A percentile compares a stretch with the other conserved stretches of the same genome.
phyloP scores from a whole-genome alignment of 2,113 vertebrate species.

The Megaptera novaeangliae region DNA sequence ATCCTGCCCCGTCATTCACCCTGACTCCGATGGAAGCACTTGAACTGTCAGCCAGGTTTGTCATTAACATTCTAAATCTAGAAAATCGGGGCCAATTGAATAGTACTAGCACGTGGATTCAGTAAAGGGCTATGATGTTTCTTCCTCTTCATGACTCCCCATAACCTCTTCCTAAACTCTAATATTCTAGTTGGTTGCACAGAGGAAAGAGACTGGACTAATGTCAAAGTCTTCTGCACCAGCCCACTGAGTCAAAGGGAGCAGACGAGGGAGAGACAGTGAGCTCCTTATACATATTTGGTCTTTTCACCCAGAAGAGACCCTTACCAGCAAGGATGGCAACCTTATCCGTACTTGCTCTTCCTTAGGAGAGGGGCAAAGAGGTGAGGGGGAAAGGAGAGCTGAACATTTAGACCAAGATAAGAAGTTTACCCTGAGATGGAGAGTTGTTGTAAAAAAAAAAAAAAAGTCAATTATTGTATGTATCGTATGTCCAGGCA shows the following conservation, averaged over 20 bases:
- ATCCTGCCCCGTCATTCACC: background rate
- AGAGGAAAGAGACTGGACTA: background rate
- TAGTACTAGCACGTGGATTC: background rate
- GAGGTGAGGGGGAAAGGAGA: background rate
- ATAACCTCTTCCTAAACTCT: background rate
- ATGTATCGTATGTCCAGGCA: background rate
- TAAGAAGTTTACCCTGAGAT: background rate
- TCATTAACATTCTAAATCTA: background rate
- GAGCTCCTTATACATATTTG: accelerated
- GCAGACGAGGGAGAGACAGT: background rate
- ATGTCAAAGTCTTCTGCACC: background rate
- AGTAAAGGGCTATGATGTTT: background rate
- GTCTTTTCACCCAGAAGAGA: background rate
- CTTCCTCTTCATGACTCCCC: background rate
- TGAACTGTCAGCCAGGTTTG: background rate
- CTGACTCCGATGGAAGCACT: background rate
- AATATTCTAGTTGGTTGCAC: background rate
- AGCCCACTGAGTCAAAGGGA: background rate
- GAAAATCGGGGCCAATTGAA: background rate
- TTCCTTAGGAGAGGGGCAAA: background rate
- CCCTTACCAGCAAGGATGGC: background rate
- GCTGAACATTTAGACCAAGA: background rate
- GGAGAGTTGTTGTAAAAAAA: background rate
- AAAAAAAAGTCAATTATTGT: background rate
- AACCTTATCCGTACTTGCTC: background rate